A percentile compares a stretch with the other conserved stretches of the same genome.
These are phyloP conservation scores for Bolinopsis microptera DNA, from an alignment of 37 sponge, comb jelly and placozoan genomes.

Conservation along the genomic window DNA sequence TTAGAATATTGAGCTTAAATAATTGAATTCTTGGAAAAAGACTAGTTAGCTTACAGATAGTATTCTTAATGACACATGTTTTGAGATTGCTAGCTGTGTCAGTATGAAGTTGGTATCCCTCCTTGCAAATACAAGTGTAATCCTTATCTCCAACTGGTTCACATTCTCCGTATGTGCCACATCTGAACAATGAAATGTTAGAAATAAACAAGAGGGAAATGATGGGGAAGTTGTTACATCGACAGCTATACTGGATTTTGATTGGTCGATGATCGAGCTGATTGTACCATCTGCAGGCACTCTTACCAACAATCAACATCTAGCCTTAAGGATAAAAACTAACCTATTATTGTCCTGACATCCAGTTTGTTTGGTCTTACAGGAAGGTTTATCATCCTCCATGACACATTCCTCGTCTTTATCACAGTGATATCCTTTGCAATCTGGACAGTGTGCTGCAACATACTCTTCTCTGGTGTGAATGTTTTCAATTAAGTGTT, in stretches of 20 bases:
- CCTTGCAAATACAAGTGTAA: constrained; percentile 2
- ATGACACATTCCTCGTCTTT: neutral
- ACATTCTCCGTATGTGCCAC: neutral
- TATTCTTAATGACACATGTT: neutral
- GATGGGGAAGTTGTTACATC: neutral
- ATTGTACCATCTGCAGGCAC: too few relatives aligned
- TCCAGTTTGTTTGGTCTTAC: neutral
- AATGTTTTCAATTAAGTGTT: neutral
- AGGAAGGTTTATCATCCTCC: constrained; percentile 7
- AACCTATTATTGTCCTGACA: neutral
- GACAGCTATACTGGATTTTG: too few relatives aligned
- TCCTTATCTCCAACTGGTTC: constrained; percentile 15
- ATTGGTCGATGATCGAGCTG: too few relatives aligned
- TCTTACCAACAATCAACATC: too few relatives aligned
- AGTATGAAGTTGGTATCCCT: neutral
- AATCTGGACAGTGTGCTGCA: neutral
- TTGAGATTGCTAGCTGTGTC: neutral
- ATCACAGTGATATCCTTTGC: neutral
- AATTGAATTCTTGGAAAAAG: too few relatives aligned
- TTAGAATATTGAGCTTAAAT: too few relatives aligned
- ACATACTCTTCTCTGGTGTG: constrained; percentile 4
- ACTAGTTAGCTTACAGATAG: neutral
- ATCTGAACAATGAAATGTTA: neutral
- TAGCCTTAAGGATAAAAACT: neutral
- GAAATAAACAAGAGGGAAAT: neutral